Evolutionary conservation across 2,888 invertebrate species (phyloP).

Genomic region (Caenorhabditis plicata): DNA sequence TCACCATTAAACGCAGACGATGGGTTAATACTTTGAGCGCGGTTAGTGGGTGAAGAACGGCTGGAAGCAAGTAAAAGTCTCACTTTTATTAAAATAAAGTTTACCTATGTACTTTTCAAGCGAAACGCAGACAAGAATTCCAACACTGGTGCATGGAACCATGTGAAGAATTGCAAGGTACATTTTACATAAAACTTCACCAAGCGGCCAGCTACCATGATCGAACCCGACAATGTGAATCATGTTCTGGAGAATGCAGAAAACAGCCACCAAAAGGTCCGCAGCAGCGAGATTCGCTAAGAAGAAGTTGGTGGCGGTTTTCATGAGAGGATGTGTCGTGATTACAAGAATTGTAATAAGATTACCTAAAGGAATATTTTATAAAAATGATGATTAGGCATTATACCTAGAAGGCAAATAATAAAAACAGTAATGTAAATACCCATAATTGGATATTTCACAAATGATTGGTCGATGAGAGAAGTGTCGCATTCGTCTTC

Average conservation of each 20-base stretch:
- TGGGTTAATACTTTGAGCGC: slow-evolving; percentile 52
- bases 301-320: slow-evolving; percentile 88
- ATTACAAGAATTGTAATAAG: slow-evolving; percentile 84
- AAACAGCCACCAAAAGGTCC: slow-evolving; percentile 86
- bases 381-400: too few species aligned
- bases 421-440: slow-evolving; percentile 51
- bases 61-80: slow-evolving; percentile 20
- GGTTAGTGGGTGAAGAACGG: slow-evolving; percentile 44
- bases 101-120: slow-evolving; percentile 79
- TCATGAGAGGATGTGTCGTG: slow-evolving; percentile 78
- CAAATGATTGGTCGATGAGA: slow-evolving; percentile 43
- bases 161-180: slow-evolving; percentile 85
- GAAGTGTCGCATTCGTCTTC: slow-evolving; percentile 18
- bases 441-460: slow-evolving; percentile 46
- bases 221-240: slow-evolving; percentile 75
- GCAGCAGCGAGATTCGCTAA: slow-evolving; percentile 86
- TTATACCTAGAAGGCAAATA: slow-evolving; percentile 52
- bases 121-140: slow-evolving; percentile 83
- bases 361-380: too few species aligned
- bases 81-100: background rate
- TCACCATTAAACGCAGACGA: slow-evolving; percentile 43
- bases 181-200: slow-evolving; percentile 84
- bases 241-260: slow-evolving; percentile 86
- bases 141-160: slow-evolving; percentile 82
- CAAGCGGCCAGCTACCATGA: slow-evolving; percentile 71